Evolutionary conservation across 1,140 invertebrate genomes (phyloP), one percentile per base, ranked within the genome.

Genomic region (Lethrus apterus): DNA sequence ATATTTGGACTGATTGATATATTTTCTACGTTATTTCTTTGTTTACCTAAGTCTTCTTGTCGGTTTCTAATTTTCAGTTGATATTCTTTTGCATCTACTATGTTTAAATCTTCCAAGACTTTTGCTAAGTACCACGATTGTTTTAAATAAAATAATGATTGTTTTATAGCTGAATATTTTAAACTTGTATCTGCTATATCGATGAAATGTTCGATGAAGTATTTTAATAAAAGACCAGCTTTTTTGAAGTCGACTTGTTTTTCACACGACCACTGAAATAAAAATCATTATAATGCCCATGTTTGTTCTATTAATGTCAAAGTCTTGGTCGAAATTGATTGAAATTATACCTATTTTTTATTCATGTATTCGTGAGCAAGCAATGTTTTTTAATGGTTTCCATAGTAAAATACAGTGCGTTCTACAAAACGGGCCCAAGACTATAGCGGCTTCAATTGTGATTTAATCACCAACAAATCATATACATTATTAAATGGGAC

Each of bases 171-270:
- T 11, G 74, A 69, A 43, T 79, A 76, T 36, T 72, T 72, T 42
- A 77, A 71, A 53, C 77, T 78, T 17, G 67, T 69, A 34, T 75
- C 67, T 1, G 78, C 79, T 68, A 84, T 81, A 40, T 77, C 67
- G 11, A 84, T 71, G 47, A 84, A 86, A 50, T 83, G 80, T 11
- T 73, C 60, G 23, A 82, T 78, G 49, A 89, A 83, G 41, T 84
- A 77, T 48, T 79, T 73, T 0, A 88, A 60, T 1, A 84, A 31
- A 5, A 11, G n/a, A 26, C 18, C 35, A 21, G 35, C 18, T 29
- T 29, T 42, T 14, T 21, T 42, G 7, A 17, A 17, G 18, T 24
- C 21, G 8, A 29, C 4, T 10, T 29, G 17, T 10, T 10, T 17
- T 29, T 8, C 10, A 10, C n/a, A 11, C 3, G 14, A 15, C 21